phyloP scores from a whole-genome alignment of 2,888 invertebrate genomes.

The Lathronympha strigana region DNA sequence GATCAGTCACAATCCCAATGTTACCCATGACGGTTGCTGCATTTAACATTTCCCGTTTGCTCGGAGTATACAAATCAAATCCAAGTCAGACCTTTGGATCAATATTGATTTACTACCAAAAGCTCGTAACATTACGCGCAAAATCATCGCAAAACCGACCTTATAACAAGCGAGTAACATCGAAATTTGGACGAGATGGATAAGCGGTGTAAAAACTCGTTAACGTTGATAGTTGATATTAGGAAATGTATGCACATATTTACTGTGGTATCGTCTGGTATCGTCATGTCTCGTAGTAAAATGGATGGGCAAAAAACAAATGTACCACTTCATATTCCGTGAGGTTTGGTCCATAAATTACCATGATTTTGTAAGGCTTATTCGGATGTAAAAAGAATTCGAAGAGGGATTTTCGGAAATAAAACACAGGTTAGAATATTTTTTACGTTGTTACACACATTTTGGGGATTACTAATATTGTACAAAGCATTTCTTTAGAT shows the following conservation, averaged over 20 bases:
- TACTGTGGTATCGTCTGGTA: constrained; percentile 19
- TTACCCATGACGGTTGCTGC: constrained; percentile 20
- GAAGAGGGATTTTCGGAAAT: neutral
- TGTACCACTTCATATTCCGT: constrained; percentile 28
- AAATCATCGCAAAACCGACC: neutral
- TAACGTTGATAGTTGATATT: neutral
- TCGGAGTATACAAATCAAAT: constrained; percentile 26
- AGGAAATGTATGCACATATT: constrained; percentile 40
- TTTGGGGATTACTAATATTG: too few relatives aligned
- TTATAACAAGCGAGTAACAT: neutral
- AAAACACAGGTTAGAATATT: neutral
- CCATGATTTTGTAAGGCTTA: constrained; percentile 34
- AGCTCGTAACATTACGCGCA: neutral
- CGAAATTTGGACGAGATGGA: neutral
- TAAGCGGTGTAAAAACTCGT: neutral
- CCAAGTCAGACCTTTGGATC: constrained; percentile 5
- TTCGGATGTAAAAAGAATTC: neutral
- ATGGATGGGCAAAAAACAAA: constrained; percentile 36
- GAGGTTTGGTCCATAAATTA: constrained; percentile 34
- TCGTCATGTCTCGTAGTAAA: constrained; percentile 29
- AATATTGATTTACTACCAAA: neutral
- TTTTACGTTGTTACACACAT: neutral
- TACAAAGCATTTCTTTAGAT: too few relatives aligned
- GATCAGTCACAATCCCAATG: neutral
- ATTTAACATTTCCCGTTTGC: constrained; percentile 25